phyloP scores from a whole-genome alignment of 1,140 invertebrate genomes.

The Cydia fagiglandana region DNA sequence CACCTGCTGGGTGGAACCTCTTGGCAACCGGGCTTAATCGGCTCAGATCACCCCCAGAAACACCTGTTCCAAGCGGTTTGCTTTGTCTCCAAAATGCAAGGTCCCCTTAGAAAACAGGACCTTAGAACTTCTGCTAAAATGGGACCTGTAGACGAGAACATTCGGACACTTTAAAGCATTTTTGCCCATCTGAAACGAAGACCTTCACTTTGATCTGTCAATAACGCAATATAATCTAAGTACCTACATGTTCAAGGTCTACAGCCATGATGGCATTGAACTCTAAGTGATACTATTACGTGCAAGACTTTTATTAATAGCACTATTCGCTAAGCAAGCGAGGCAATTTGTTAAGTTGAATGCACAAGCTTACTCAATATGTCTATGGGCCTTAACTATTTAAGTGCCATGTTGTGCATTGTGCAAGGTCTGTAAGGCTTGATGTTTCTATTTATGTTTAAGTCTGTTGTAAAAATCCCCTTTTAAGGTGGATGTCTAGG shows the following conservation, averaged over 20 bases:
- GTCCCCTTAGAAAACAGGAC: too few relatives aligned
- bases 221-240: neutral
- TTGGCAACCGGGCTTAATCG: too few relatives aligned
- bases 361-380: constrained; percentile 6
- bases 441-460: constrained; percentile 9
- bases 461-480: constrained; percentile 2
- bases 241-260: constrained; percentile 9
- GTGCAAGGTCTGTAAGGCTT: neutral
- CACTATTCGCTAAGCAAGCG: neutral
- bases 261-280: constrained; percentile 10
- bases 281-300: constrained; percentile 19
- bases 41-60: too few relatives aligned
- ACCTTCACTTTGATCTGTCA: too few relatives aligned
- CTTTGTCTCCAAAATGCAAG: too few relatives aligned
- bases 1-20: too few relatives aligned
- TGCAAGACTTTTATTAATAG: constrained; percentile 20
- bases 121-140: too few relatives aligned
- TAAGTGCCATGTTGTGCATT: constrained; percentile 12
- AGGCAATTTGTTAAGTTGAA: constrained; percentile 12
- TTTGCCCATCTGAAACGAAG: too few relatives aligned
- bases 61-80: too few relatives aligned
- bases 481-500: too few relatives aligned
- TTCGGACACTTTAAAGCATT: too few relatives aligned
- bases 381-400: neutral
- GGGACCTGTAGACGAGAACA: too few relatives aligned